Evolutionary conservation across 2,113 vertebrate species (phyloP).

Genomic region (Centropristis striata): DNA sequence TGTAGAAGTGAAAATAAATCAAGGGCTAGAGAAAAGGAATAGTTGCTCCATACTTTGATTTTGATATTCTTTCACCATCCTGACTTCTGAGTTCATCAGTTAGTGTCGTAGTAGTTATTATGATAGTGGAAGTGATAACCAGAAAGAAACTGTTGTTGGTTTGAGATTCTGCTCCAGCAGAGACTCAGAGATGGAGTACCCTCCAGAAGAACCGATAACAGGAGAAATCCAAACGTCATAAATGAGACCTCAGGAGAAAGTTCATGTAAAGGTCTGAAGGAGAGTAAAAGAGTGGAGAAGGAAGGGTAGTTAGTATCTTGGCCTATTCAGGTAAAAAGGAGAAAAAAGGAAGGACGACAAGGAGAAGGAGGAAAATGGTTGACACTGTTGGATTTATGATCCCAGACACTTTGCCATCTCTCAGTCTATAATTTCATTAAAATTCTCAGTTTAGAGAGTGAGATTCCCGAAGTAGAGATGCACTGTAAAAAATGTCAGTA

Average conservation of each 20-base stretch:
- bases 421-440: conserved; percentile 52
- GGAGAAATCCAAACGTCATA: conserved; percentile 50
- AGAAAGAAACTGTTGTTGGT: background rate
- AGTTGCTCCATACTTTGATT: no score
- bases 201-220: conserved; percentile 33
- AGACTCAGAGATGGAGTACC: conserved; percentile 25
- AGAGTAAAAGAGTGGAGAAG: conserved; percentile 16
- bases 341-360: conserved; percentile 28
- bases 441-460: conserved; percentile 48
- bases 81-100: conserved; percentile 2
- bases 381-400: conserved; percentile 46
- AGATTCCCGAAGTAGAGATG: conserved; percentile 36
- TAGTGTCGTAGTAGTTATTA: background rate
- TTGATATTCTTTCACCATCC: background rate
- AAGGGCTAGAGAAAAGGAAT: no score
- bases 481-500: no score
- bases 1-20: no score
- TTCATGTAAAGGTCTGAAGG: conserved; percentile 39
- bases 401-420: conserved; percentile 34
- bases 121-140: conserved; percentile 10
- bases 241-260: conserved; percentile 32
- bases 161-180: conserved; percentile 38
- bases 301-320: conserved; percentile 10
- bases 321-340: conserved; percentile 20
- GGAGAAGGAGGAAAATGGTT: background rate